phyloP scores from a whole-genome alignment of 1,140 invertebrate genomes.

The Apis laboriosa region DNA sequence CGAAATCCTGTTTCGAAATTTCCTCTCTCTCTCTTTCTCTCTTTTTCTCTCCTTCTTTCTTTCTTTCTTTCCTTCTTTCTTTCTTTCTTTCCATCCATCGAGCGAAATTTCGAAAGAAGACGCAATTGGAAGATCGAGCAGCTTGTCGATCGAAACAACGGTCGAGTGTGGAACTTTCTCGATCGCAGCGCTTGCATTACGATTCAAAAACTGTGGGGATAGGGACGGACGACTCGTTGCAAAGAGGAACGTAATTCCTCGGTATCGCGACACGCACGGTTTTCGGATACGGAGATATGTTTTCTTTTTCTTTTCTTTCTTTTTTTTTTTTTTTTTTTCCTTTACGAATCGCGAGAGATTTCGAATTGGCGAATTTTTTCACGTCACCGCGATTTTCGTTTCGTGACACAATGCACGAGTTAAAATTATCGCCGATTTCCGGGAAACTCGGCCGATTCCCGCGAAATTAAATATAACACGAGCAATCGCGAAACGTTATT shows the following conservation, averaged over 20 bases:
- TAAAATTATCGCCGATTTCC: neutral
- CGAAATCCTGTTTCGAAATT: too few relatives aligned
- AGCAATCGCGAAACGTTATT: neutral
- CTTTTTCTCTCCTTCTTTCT: too few relatives aligned
- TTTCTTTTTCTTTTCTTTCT: neutral
- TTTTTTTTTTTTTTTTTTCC: neutral
- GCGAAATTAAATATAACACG: neutral
- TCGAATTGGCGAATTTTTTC: constrained; percentile 44
- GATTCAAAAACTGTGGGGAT: constrained; percentile 9
- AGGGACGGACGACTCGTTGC: neutral
- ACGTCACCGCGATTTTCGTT: constrained; percentile 31
- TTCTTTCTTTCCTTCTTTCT: too few relatives aligned
- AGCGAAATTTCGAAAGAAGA: too few relatives aligned
- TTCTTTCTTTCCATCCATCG: too few relatives aligned
- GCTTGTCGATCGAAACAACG: constrained; percentile 36
- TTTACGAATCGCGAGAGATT: neutral
- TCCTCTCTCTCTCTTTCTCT: too few relatives aligned
- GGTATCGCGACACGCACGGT: neutral
- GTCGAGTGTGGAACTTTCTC: constrained; percentile 40
- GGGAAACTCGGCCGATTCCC: neutral
- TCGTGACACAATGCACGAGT: constrained; percentile 19
- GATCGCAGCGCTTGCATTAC: neutral
- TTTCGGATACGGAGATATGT: constrained; percentile 1
- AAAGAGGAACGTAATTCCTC: neutral
- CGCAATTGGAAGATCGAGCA: constrained; percentile 31